These are phyloP conservation scores for Erpetoichthys calabaricus DNA, from an alignment of 2,797 vertebrate species.

Conservation along the genomic window DNA sequence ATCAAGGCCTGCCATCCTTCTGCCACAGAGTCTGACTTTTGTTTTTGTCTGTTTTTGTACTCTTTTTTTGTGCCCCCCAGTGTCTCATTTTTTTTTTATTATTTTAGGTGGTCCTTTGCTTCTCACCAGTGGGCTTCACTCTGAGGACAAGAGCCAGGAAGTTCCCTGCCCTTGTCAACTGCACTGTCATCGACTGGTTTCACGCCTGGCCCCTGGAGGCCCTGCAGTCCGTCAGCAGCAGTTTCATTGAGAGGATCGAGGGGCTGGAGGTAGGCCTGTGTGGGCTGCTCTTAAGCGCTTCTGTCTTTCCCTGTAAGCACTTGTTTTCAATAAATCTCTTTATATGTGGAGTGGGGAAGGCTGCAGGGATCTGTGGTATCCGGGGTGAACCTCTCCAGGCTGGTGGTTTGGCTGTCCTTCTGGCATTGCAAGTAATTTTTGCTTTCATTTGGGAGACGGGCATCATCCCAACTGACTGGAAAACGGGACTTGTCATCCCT, in stretches of 20 bases:
- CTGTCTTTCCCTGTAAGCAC: no score
- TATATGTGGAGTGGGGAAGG: no score
- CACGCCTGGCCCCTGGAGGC: slow-evolving; percentile 39
- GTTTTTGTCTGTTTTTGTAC: slow-evolving; percentile 1
- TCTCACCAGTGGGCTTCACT: slow-evolving; percentile 56
- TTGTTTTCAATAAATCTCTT: no score
- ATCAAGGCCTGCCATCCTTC: neutral
- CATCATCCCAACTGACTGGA: no score
- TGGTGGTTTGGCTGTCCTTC: no score
- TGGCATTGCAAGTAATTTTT: no score
- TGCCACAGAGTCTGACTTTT: slow-evolving; percentile 9
- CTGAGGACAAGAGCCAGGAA: slow-evolving; percentile 45
- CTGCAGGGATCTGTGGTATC: no score
- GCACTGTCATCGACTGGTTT: slow-evolving; percentile 47
- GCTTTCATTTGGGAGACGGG: no score
- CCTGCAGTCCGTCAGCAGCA: slow-evolving; percentile 48
- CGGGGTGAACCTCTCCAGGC: no score
- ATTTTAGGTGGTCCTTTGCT: slow-evolving; percentile 51
- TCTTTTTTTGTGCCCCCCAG: no score
- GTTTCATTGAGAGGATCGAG: slow-evolving; percentile 51
- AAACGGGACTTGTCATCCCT: no score
- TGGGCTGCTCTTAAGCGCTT: no score
- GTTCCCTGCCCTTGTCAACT: slow-evolving; percentile 51
- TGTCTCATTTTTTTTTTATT: neutral
- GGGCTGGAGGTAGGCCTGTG: slow-evolving; percentile 36